Conservation (phyloP, 2,888 invertebrate species). For the Leptopilina drosophilae region DNA sequence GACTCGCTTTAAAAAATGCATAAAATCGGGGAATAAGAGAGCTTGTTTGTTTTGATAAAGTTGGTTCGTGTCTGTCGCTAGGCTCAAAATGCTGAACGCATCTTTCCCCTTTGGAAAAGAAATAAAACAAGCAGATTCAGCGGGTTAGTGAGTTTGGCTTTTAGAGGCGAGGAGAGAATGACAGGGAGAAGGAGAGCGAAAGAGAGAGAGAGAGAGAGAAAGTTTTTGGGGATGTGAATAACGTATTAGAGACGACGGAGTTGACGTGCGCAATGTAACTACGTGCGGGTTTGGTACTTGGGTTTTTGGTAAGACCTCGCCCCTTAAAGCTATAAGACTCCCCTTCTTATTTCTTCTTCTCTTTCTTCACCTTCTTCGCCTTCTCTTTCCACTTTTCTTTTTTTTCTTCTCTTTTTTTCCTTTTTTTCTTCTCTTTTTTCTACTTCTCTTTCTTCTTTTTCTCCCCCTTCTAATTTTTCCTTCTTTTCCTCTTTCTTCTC, state of each 20-base stretch:
- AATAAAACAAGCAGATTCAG: constrained; percentile 43
- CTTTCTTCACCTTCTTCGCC: too few species aligned
- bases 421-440: too few species aligned
- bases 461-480: not conserved
- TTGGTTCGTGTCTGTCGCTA: not conserved
- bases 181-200: constrained; percentile 47
- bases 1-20: constrained; percentile 1
- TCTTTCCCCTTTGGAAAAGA: not conserved
- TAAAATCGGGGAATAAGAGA: constrained; percentile 12
- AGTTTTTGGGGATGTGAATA: constrained; percentile 61
- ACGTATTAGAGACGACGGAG: constrained; percentile 65
- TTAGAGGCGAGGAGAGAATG: constrained; percentile 54
- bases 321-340: constrained; percentile 44
- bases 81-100: constrained; percentile 22
- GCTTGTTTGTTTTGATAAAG: constrained; percentile 13
- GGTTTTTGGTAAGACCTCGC: constrained; percentile 9
- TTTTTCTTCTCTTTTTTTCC: too few species aligned
- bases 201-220: constrained; percentile 46
- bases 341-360: not conserved
- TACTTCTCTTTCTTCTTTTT: too few species aligned
- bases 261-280: constrained; percentile 48
- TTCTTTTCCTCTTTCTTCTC: too few species aligned
- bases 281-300: constrained; percentile 44
- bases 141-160: constrained; percentile 65
- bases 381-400: too few species aligned